A percentile compares a stretch with the other conserved stretches of the same genome.
Conservation (phyloP, 2,113 vertebrate species). For the Indri indri region DNA sequence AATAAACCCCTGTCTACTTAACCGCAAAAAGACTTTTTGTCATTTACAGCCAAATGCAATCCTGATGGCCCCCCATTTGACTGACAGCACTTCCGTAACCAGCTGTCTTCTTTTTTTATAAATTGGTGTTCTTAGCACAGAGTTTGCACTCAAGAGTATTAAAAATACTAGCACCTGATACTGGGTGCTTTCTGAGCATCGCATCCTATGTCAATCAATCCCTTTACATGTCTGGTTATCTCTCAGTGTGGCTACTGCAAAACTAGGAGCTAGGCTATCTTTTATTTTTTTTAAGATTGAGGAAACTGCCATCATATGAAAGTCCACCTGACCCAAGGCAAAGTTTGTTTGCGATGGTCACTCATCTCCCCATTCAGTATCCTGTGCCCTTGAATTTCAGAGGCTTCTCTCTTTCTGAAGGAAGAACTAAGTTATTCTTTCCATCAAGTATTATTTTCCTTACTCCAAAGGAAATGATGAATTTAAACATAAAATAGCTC, state of each 20-base stretch:
- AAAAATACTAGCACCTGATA: background rate
- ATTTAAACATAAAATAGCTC: background rate
- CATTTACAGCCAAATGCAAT: background rate
- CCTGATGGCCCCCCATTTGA: background rate
- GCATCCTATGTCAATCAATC: background rate
- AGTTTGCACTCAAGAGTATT: background rate
- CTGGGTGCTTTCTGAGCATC: background rate
- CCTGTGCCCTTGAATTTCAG: background rate
- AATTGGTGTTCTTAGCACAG: background rate
- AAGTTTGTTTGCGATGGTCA: background rate
- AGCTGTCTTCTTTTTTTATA: background rate
- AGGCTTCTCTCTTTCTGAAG: background rate
- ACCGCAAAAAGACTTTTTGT: background rate
- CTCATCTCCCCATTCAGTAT: background rate
- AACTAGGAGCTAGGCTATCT: background rate
- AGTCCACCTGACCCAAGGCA: background rate
- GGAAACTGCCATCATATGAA: background rate
- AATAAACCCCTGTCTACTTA: background rate
- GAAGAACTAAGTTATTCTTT: slow-evolving; percentile 22
- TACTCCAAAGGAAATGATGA: background rate
- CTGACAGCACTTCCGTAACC: background rate
- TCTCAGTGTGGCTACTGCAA: background rate
- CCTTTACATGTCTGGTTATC: background rate
- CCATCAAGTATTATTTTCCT: slow-evolving; percentile 17
- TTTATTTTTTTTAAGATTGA: background rate